These are phyloP conservation scores for Spongilla lacustris DNA, from an alignment of 37 sponge, comb jelly and placozoan genomes.

Conservation along the genomic window DNA sequence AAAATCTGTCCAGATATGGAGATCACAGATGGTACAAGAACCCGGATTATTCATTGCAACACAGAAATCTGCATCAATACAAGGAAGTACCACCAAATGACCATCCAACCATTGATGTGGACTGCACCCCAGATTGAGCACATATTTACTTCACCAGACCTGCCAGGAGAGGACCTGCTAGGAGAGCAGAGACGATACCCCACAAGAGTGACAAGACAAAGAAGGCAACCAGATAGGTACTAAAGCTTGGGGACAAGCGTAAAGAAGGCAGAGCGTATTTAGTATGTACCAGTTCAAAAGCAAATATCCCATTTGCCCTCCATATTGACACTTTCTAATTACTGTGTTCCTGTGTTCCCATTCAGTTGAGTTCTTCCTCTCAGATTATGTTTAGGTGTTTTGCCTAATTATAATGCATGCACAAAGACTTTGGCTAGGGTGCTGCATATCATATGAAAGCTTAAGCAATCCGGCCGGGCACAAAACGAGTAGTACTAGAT, in stretches of 20 bases:
- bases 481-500: too few species aligned
- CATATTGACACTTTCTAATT: too few species aligned
- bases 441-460: too few species aligned
- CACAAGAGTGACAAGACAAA: conserved; percentile 1
- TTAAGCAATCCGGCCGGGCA: too few species aligned
- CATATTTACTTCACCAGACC: background rate
- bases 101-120: background rate
- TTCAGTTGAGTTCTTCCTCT: too few species aligned
- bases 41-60: background rate
- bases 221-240: background rate
- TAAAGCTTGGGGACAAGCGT: background rate
- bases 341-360: too few species aligned
- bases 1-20: background rate
- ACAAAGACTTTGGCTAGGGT: too few species aligned
- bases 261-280: background rate
- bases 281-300: background rate
- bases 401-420: too few species aligned
- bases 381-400: too few species aligned
- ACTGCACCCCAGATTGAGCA: background rate
- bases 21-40: background rate
- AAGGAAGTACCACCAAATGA: background rate
- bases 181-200: background rate
- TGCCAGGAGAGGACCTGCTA: background rate
- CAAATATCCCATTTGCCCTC: too few species aligned
- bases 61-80: background rate